Conservation (phyloP, 2,888 invertebrate genomes). For the Phoronis australis region DNA sequence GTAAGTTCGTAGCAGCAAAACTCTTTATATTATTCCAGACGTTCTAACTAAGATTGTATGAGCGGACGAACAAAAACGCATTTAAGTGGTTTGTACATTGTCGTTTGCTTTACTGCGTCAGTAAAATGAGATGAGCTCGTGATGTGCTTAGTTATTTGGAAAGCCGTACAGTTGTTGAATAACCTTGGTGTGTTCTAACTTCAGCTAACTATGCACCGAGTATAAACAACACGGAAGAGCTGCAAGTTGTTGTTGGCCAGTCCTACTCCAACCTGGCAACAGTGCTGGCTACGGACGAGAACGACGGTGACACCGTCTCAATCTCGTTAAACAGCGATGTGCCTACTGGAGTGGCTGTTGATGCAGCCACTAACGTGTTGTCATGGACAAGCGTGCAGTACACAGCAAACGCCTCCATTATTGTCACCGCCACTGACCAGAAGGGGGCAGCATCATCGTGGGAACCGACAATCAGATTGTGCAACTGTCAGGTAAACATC, state of each 20-base stretch:
- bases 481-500: too few relatives aligned
- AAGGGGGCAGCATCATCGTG: conserved; percentile 14
- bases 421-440: conserved; percentile 21
- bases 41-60: too few relatives aligned
- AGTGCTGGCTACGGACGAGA: conserved; percentile 17
- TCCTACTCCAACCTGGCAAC: conserved; percentile 13
- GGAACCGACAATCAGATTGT: conserved; percentile 20
- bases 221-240: conserved; percentile 12
- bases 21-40: too few relatives aligned
- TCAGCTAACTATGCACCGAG: conserved; percentile 23
- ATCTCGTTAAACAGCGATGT: conserved; percentile 12
- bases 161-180: too few relatives aligned
- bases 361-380: conserved; percentile 11
- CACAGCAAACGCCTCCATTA: conserved; percentile 10
- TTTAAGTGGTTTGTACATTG: too few relatives aligned
- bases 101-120: too few relatives aligned
- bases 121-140: too few relatives aligned
- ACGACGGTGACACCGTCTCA: conserved; percentile 20
- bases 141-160: too few relatives aligned
- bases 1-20: conserved; percentile 5
- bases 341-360: conserved; percentile 17
- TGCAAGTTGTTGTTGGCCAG: conserved; percentile 16
- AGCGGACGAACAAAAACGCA: too few relatives aligned
- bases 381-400: conserved; percentile 17
- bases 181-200: too few relatives aligned